These are phyloP conservation scores for Pygmarrhopalites habei DNA, from an alignment of 1,140 invertebrate genomes.

Conservation along the genomic window DNA sequence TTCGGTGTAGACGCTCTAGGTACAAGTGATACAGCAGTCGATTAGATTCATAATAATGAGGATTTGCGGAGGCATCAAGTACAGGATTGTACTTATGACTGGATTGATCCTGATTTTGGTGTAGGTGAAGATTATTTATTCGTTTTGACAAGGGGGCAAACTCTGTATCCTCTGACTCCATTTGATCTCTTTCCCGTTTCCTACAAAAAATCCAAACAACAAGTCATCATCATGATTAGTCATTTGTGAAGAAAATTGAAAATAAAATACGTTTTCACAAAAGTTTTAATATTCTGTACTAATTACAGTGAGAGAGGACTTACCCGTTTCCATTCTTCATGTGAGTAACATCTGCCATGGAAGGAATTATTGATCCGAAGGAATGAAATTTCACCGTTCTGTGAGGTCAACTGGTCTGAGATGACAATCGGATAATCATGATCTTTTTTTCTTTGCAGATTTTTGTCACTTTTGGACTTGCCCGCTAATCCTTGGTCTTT, in stretches of 20 bases:
- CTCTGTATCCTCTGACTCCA: constrained; percentile 27
- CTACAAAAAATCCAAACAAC: constrained; percentile 8
- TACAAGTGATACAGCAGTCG: constrained; percentile 23
- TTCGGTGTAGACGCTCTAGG: constrained; percentile 19
- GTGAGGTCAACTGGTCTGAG: too few species aligned
- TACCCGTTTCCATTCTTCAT: constrained; percentile 7
- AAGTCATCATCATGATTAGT: background rate
- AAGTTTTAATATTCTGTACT: background rate
- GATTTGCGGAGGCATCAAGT: constrained; percentile 17
- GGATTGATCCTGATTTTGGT: constrained; percentile 3
- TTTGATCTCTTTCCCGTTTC: constrained; percentile 22
- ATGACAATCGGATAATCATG: too few species aligned
- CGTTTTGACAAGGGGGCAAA: constrained; percentile 34
- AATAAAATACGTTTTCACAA: background rate
- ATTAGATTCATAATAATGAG: constrained; percentile 30
- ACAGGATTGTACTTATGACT: constrained; percentile 16
- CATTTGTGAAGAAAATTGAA: background rate
- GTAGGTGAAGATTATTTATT: constrained; percentile 33
- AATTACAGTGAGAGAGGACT: background rate
- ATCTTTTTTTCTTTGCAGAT: too few species aligned
- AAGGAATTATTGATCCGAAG: background rate
- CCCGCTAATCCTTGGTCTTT: too few species aligned
- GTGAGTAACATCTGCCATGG: background rate
- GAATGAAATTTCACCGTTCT: too few species aligned
- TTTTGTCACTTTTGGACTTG: too few species aligned